Conservation (phyloP, 2,888 invertebrate species). For the Ormyrus pomaceus region DNA sequence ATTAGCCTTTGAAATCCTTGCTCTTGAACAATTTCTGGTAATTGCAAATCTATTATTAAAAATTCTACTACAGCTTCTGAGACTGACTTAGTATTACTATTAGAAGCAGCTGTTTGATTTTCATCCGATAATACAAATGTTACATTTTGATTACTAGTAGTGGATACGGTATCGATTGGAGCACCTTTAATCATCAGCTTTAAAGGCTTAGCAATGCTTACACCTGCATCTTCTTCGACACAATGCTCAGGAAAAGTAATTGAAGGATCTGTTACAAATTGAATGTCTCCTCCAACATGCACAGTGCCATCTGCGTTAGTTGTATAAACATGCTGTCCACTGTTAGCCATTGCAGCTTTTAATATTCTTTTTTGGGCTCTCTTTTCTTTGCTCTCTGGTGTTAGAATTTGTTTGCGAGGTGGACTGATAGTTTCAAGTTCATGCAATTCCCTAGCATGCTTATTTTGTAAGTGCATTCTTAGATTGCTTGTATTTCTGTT, state of each 20-base stretch:
- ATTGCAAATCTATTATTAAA: constrained; percentile 75
- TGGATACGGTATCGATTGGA: constrained; percentile 33
- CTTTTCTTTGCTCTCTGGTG: constrained; percentile 70
- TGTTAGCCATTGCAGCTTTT: constrained; percentile 65
- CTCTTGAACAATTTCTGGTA: constrained; percentile 76
- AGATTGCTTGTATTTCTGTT: constrained; percentile 77
- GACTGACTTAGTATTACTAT: constrained; percentile 70
- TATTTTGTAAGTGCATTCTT: constrained; percentile 77
- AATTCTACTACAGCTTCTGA: constrained; percentile 76
- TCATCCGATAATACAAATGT: constrained; percentile 71
- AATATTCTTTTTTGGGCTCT: constrained; percentile 70
- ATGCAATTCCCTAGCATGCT: constrained; percentile 73
- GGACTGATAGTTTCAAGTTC: constrained; percentile 72
- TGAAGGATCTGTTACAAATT: constrained; percentile 73
- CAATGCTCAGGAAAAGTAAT: constrained; percentile 66
- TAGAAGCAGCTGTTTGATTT: constrained; percentile 59
- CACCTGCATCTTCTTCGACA: constrained; percentile 68
- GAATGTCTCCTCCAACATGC: constrained; percentile 72
- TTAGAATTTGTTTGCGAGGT: constrained; percentile 67
- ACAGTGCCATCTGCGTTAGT: constrained; percentile 74
- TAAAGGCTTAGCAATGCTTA: constrained; percentile 64
- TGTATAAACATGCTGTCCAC: constrained; percentile 72
- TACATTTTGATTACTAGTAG: constrained; percentile 65
- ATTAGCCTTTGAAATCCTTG: constrained; percentile 75
- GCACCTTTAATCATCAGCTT: constrained; percentile 67